Base-by-base conservation (phyloP, 2,113 vertebrate species). In the Strix uralensis region DNA sequence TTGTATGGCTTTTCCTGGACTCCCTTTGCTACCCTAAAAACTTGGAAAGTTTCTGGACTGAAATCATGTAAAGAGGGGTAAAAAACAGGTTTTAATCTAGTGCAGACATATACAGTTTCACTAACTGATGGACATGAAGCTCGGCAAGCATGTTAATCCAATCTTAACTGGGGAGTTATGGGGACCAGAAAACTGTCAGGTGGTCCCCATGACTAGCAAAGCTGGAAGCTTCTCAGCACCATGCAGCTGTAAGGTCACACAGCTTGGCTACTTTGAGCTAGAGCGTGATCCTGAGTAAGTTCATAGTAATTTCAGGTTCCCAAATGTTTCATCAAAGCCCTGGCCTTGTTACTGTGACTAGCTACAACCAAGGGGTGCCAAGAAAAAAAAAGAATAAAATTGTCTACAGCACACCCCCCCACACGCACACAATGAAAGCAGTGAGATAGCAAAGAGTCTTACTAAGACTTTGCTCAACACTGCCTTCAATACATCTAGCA, bases 71-170 rank as follows among this genome's bases (percentile, higher is more conserved):
- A 85, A 87, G 22, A 90, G 3, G 12, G 8, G 5, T 32, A 87
- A 30, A 61, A 91, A 89, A 27, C 5, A 44, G 13, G 4, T 57
- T 85, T 88, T 63, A 74, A 51, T 13, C 29, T 30, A 20, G 19
- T 16, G 20, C 7, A 70, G 26, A 30, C 16, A 17, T 27, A 34
- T 1, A 32, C 3, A 18, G 22, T 63, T 81, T 73, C 21, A 44
- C 36, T 81, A 52, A 58, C 12, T 54, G 44, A 49, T 15, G 12
- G 20, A 16, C 3, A 1, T 16, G 40, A 85, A 67, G 8, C 46
- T 77, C 1, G 0, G 54, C 9, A 81, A 81, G 7, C 8, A 16
- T 0, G 0, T 62, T 78, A 72, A 77, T 17, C 15, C 57, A 55
- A 1, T 30, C 10, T 59, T 51, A 52, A 59, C 46, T 23, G 9